Conservation (phyloP, 2,797 vertebrate species). For the Hypotaenidia philippensis region DNA sequence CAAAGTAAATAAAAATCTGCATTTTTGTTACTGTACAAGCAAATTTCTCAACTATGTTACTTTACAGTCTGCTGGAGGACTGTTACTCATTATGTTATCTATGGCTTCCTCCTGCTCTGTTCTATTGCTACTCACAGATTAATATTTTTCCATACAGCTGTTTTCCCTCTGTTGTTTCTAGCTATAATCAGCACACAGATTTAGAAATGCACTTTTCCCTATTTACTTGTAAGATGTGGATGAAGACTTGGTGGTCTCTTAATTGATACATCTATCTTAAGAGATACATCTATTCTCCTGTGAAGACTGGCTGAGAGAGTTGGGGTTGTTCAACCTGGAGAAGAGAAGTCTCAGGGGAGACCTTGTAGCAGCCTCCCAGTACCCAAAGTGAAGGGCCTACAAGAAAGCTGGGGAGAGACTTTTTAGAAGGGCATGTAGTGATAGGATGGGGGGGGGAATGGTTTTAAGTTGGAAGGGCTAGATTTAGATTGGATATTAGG, state of each 20-base stretch:
- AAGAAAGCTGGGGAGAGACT: too few species aligned
- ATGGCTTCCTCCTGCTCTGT: not conserved
- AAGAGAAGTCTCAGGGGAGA: too few species aligned
- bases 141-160: not conserved
- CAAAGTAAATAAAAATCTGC: not conserved
- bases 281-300: too few species aligned
- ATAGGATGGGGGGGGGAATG: too few species aligned
- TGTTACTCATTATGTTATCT: not conserved
- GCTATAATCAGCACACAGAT: conserved; percentile 40
- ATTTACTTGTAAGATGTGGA: conserved; percentile 2
- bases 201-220: not conserved
- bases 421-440: too few species aligned
- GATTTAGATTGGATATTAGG: too few species aligned
- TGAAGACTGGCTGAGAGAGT: too few species aligned
- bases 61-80: not conserved
- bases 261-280: not conserved
- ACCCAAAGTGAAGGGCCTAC: too few species aligned
- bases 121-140: not conserved
- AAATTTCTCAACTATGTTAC: not conserved
- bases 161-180: conserved; percentile 21
- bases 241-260: conserved; percentile 17
- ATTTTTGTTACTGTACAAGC: not conserved
- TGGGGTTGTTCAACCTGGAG: too few species aligned
- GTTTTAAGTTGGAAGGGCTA: too few species aligned
- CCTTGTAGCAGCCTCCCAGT: too few species aligned